Evolutionary conservation across 2,113 vertebrate genomes (phyloP).

Genomic region (Cryptotis parvus): DNA sequence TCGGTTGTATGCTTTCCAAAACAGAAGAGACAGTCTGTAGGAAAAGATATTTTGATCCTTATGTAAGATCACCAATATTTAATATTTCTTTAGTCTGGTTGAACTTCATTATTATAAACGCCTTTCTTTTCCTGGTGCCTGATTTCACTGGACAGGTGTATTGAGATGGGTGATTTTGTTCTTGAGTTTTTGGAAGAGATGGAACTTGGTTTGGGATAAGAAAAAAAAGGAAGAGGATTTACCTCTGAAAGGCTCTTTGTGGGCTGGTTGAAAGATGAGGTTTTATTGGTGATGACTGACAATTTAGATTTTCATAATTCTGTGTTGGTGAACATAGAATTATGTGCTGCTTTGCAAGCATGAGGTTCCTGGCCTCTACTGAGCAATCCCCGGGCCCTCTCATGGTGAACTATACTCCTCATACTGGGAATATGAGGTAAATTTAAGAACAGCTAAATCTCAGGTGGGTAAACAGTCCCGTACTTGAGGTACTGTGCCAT

Average conservation of each 20-base stretch:
- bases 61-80: background rate
- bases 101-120: constrained; percentile 1
- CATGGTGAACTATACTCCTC: no score
- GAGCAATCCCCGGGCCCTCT: no score
- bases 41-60: background rate
- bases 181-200: background rate
- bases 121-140: background rate
- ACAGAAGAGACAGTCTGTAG: background rate
- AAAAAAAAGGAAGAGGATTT: background rate
- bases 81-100: constrained; percentile 30
- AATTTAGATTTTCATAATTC: background rate
- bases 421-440: background rate
- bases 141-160: constrained; percentile 7
- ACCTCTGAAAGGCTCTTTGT: background rate
- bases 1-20: background rate
- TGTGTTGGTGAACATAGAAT: background rate
- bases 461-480: background rate
- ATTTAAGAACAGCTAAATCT: background rate
- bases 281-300: background rate
- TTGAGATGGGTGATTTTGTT: background rate
- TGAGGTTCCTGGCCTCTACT: no score
- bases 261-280: background rate
- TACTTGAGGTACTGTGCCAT: background rate
- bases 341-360: no score
- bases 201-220: background rate